Base-by-base conservation (phyloP, 2,113 vertebrate species). In the Tympanuchus pallidicinctus region DNA sequence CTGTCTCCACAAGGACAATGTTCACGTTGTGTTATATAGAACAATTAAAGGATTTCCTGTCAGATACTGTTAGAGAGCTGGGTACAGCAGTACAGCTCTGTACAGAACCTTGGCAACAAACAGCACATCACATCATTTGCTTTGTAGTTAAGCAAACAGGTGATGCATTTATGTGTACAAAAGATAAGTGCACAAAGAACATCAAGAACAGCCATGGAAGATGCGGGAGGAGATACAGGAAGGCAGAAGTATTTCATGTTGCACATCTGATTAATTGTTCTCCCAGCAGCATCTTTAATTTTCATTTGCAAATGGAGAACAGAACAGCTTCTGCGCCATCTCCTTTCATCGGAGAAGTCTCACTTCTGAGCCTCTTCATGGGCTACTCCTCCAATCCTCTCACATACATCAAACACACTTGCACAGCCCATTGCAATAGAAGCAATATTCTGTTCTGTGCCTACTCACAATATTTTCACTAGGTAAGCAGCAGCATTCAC, bases 401-500 rank as follows among this genome's bases (percentile, higher is more conserved):
- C 11, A 7, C 3, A 8, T 15, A 6, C 5, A 1, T 8, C 0
- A 27, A 30, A 32, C 30, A 0, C 66, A 52, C 2, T 16, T 45
- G 11, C 10, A 6, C 2, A 81, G 42, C 36, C 28, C 71, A 3
- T 38, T 60, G 60, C 38, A 12, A 25, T 54, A 76, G 38, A 6
- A 60, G 40, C 1, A 6, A 3, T 1, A 4, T 4, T 16, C 54
- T 2, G 18, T 10, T 32, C 78, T 21, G 10, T 11, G 30, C 25
- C 50, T 59, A 0, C 19, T 63, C 64, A 13, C 65, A 52, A 3
- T 16, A 24, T 0, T n/a, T 48, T 54, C 70, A 52, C 72, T 63
- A 67, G 50, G 30, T 3, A 45, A 73, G 70, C 66, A 48, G 77
- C 32, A 11, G n/a, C 1, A 61, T 30, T 72, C 71, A 17, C 1